Evolutionary conservation across 2,888 invertebrate species (phyloP).

Genomic region (Dione juno): DNA sequence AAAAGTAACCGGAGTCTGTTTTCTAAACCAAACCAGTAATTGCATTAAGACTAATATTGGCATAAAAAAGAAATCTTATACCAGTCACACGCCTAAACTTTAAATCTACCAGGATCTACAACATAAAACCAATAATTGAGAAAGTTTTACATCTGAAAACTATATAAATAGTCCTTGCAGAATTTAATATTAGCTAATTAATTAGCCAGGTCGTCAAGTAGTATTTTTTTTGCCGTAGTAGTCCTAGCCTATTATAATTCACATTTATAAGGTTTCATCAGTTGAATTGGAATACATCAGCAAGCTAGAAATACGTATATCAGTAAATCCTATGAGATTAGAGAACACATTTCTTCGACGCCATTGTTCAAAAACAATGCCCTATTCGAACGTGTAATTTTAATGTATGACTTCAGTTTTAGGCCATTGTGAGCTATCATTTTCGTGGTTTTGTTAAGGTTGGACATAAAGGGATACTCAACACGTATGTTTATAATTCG

Average conservation of each 20-base stretch:
- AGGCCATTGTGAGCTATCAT: conserved; percentile 30
- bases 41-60: too few species aligned
- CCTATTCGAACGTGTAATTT: conserved; percentile 48
- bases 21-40: background rate
- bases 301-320: conserved; percentile 12
- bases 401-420: conserved; percentile 34
- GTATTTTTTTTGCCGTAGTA: background rate
- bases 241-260: background rate
- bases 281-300: conserved; percentile 28
- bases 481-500: background rate
- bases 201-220: background rate
- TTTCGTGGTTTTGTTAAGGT: conserved; percentile 28
- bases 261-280: conserved; percentile 25
- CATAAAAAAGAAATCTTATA: too few species aligned
- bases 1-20: background rate
- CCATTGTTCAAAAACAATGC: conserved; percentile 49
- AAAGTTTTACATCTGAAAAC: too few species aligned
- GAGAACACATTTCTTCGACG: conserved; percentile 35
- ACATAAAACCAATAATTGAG: too few species aligned
- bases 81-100: background rate
- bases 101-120: background rate
- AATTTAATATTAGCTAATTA: background rate
- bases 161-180: background rate
- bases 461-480: conserved; percentile 7
- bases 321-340: conserved; percentile 39